Conservation (phyloP, 2,797 vertebrate genomes). For the Tympanoctomys barrerae region DNA sequence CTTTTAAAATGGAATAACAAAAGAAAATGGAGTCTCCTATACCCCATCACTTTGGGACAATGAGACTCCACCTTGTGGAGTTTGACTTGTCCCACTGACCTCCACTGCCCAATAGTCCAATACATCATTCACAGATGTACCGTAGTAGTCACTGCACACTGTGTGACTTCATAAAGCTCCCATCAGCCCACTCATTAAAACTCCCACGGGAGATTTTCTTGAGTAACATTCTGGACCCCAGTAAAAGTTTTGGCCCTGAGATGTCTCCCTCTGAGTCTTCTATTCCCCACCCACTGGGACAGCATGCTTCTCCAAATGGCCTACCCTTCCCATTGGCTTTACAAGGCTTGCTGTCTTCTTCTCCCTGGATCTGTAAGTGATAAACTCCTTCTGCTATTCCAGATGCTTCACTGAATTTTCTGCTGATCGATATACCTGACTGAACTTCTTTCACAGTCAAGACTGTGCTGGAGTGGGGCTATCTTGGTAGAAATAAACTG, state of each 20-base stretch:
- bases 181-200: not conserved
- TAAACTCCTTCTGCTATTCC: not conserved
- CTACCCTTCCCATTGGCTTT: not conserved
- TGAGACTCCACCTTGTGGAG: too few relatives aligned
- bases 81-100: not conserved
- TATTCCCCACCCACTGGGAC: not conserved
- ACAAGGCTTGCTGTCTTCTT: not conserved
- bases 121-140: not conserved
- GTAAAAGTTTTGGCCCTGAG: not conserved
- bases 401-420: not conserved
- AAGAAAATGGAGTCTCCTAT: too few relatives aligned
- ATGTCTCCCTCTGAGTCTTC: not conserved
- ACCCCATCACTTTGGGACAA: not conserved
- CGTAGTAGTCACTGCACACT: not conserved
- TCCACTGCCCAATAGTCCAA: fast-evolving
- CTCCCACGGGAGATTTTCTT: not conserved
- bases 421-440: not conserved
- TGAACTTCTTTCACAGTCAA: not conserved
- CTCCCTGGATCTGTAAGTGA: not conserved
- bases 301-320: not conserved
- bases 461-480: not conserved
- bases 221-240: too few relatives aligned
- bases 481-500: not conserved
- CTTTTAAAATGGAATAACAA: too few relatives aligned
- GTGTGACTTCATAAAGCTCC: not conserved